A percentile compares a stretch with the other conserved stretches of the same genome.
Evolutionary conservation across 2,797 vertebrate species (phyloP).

Genomic region (Aselliscus stoliczkanus): DNA sequence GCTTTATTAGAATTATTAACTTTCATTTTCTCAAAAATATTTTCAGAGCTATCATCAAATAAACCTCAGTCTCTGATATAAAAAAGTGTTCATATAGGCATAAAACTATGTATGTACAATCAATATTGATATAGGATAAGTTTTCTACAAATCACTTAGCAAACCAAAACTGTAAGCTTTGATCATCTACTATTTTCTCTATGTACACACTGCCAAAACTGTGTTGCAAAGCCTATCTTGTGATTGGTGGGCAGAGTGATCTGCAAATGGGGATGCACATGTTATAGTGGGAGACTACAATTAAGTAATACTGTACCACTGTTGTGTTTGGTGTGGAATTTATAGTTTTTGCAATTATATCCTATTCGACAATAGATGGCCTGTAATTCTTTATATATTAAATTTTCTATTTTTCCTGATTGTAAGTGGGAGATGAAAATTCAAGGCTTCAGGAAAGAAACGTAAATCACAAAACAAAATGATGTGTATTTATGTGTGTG

Average conservation of each 20-base stretch:
- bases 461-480: conserved; percentile 74
- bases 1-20: background rate
- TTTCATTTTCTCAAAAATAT: background rate
- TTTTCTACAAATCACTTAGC: background rate
- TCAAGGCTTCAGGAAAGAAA: conserved; percentile 66
- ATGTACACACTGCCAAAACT: background rate
- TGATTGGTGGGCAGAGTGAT: background rate
- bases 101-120: background rate
- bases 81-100: background rate
- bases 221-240: background rate
- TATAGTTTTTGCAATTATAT: conserved; percentile 75
- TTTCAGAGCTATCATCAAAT: background rate
- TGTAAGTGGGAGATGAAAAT: conserved; percentile 72
- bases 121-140: background rate
- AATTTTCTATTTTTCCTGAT: conserved; percentile 74
- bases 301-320: conserved; percentile 5
- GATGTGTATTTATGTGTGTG: background rate
- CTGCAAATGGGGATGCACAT: background rate
- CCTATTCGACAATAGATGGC: conserved; percentile 71
- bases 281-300: background rate
- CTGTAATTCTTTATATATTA: conserved; percentile 72
- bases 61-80: background rate
- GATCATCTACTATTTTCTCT: background rate
- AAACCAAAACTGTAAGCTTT: background rate
- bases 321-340: conserved; percentile 35